Evolutionary conservation across 2,113 vertebrate species (phyloP).

Genomic region (Elephantulus edwardii): DNA sequence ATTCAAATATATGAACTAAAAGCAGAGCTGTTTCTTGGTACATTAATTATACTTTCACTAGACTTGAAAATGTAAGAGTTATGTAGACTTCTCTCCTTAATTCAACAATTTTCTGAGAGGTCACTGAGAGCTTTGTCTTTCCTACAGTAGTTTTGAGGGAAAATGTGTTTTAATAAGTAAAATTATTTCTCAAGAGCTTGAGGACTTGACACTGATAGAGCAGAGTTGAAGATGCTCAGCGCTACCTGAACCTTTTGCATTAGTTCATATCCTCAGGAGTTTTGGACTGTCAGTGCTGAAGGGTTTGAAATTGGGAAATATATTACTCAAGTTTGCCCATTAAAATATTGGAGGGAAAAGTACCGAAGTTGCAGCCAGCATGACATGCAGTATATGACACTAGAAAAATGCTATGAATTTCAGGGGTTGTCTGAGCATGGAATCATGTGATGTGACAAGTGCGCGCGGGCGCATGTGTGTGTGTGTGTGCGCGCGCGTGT

Average conservation of each 20-base stretch:
- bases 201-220: constrained; percentile 75
- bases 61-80: constrained; percentile 54
- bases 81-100: constrained; percentile 67
- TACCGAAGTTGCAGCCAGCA: background rate
- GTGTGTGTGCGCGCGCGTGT: no score
- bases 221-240: constrained; percentile 62
- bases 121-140: constrained; percentile 72
- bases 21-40: constrained; percentile 41
- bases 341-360: constrained; percentile 58
- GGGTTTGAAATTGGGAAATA: constrained; percentile 69
- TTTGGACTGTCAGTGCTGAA: constrained; percentile 65
- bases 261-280: constrained; percentile 66
- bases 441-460: constrained; percentile 60
- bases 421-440: constrained; percentile 42
- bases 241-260: constrained; percentile 65
- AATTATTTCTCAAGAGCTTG: constrained; percentile 79
- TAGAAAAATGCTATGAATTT: constrained; percentile 64
- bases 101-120: constrained; percentile 73
- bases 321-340: constrained; percentile 57
- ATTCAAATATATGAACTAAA: constrained; percentile 59
- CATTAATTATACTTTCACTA: constrained; percentile 70
- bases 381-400: constrained; percentile 34
- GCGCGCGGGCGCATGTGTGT: background rate
- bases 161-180: constrained; percentile 80
- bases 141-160: constrained; percentile 60